Percentiles rank a stretch among this genome's conserved stretches.
Conservation (phyloP, 2,888 invertebrate species). For the Beris chalybata region DNA sequence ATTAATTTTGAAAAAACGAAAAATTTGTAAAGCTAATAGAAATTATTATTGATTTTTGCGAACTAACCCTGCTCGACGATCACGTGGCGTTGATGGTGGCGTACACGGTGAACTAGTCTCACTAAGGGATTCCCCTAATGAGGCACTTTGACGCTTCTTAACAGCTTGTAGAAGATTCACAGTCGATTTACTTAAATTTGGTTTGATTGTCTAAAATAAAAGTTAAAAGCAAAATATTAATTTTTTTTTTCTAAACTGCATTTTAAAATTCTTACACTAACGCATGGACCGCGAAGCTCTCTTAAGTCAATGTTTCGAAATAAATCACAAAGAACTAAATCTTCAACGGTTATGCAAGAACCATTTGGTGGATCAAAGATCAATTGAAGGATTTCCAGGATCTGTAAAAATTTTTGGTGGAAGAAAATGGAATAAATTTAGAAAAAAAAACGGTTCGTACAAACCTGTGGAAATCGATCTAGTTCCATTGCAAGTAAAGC, state of each 20-base stretch:
- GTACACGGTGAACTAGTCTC: conserved; percentile 56
- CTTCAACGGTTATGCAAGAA: conserved; percentile 75
- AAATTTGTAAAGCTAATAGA: conserved; percentile 7
- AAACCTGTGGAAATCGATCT: conserved; percentile 72
- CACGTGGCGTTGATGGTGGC: conserved; percentile 56
- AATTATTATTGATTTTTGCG: conserved; percentile 23
- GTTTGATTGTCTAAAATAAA: conserved; percentile 54
- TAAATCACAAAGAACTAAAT: conserved; percentile 78
- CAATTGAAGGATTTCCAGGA: conserved; percentile 74
- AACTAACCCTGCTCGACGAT: conserved; percentile 54
- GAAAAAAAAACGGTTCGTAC: conserved; percentile 39
- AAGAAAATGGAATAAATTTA: conserved; percentile 9
- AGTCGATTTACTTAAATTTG: conserved; percentile 55
- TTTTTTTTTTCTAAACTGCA: neutral
- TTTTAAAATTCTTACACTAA: conserved; percentile 63
- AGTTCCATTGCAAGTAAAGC: conserved; percentile 72
- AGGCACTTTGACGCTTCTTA: conserved; percentile 55
- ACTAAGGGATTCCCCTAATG: conserved; percentile 54
- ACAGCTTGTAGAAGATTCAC: conserved; percentile 55
- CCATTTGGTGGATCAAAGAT: conserved; percentile 72
- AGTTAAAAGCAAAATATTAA: conserved; percentile 1
- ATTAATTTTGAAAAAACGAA: conserved; percentile 1
- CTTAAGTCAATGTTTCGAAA: conserved; percentile 87
- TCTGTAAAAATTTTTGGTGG: conserved; percentile 56
- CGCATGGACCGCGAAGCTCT: conserved; percentile 81